phyloP scores from a whole-genome alignment of 1,140 invertebrate genomes.

The Lordiphosa mommai region DNA sequence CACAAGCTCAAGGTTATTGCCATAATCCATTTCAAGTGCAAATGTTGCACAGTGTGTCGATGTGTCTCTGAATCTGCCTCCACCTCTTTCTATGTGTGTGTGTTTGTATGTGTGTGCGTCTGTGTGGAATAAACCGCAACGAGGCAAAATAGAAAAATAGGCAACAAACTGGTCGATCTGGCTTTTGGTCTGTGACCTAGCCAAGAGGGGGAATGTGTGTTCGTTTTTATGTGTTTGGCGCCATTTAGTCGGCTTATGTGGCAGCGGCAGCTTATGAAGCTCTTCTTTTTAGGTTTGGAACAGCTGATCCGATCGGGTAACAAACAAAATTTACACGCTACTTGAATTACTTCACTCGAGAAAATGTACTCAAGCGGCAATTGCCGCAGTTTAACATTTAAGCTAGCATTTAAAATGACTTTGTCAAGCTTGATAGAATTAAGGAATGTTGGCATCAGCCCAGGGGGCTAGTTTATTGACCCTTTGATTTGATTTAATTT shows the following conservation, averaged over 20 bases:
- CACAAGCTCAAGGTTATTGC: conserved; percentile 72
- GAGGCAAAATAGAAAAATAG: conserved; percentile 34
- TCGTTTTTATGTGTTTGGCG: conserved; percentile 2
- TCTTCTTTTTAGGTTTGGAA: neutral
- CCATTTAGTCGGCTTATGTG: conserved; percentile 7
- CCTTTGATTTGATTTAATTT: conserved; percentile 33
- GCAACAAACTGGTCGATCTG: conserved; percentile 13
- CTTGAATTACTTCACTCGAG: conserved; percentile 17
- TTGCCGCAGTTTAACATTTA: conserved; percentile 14
- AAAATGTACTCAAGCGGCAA: conserved; percentile 3
- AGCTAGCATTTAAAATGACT: conserved; percentile 2
- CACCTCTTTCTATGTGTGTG: neutral
- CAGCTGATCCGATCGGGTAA: conserved; percentile 15
- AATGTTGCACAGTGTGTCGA: conserved; percentile 57
- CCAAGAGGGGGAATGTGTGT: neutral
- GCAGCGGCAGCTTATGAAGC: neutral
- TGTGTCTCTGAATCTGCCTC: neutral
- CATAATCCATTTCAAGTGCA: conserved; percentile 76
- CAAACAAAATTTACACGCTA: conserved; percentile 9
- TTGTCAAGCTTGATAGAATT: conserved; percentile 4
- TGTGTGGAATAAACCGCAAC: conserved; percentile 18
- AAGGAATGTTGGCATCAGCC: neutral
- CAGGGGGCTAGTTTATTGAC: conserved; percentile 48
- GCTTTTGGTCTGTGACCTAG: conserved; percentile 16
- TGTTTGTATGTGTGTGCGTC: neutral